Evolutionary conservation across 2,888 invertebrate species (phyloP), one percentile per base, ranked within the genome.

Genomic region (Strigamia crassipes): DNA sequence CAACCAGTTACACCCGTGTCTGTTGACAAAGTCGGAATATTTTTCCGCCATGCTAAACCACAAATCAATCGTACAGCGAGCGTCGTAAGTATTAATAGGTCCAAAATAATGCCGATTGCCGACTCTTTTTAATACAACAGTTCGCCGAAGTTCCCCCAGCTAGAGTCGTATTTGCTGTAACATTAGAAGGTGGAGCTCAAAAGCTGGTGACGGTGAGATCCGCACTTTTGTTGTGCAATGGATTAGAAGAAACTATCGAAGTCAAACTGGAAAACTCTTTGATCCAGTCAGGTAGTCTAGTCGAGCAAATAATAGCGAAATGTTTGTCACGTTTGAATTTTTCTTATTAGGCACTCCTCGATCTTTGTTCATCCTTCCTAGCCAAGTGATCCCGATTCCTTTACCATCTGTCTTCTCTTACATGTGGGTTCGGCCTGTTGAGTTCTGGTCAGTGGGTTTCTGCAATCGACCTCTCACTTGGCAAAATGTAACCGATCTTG

Each of bases 1-100:
- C 91, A 93, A 84, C 90, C 91, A 46, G 92, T 96, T 80, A 92
- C 93, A 84, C 96, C 98, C 0, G 94, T 99, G 18, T 95, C 96
- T 10, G 95, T 99, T 0, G 99, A 99, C 89, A 93, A 95, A 88
- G 97, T 98, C 27, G 99, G 99, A 1, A 92, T 94, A 73, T 99
- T 94, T 89, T 99, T 98, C 86, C 86, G 90, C 79, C 86, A 89
- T 78, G 87, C 89, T 2, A 84, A 86, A 27, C 87, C 88, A 21
- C 87, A 88, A 77, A 78, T 81, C 9, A 84, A 82, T 31, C 83
- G 84, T 27, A 82, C 82, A n/a, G 82, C 83, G n/a, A 82, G 82
- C 13, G 82, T 82, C 1, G 82, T 82, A 82, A 81, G 82, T 27
- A 80, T 23, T 21, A 31, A 31, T 8, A 1, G n/a, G 9, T 66